phyloP scores from a whole-genome alignment of 2,888 invertebrate species.

The Eremobia ochroleuca region DNA sequence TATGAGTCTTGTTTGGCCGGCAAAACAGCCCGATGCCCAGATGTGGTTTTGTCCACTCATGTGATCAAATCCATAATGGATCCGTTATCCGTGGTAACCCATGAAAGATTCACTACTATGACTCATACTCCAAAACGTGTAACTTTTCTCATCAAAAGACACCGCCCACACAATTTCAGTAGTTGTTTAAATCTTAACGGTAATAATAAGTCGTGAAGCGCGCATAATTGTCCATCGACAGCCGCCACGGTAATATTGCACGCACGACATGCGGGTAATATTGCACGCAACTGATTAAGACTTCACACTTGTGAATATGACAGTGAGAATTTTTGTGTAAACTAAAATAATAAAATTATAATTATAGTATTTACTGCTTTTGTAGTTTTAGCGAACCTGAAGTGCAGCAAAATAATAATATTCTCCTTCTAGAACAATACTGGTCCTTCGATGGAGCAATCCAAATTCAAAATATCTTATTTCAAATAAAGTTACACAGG shows the following conservation, averaged over 20 bases:
- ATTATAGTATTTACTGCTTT: not conserved
- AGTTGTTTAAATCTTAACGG: slow-evolving; percentile 66
- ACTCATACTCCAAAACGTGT: slow-evolving; percentile 25
- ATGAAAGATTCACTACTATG: not conserved
- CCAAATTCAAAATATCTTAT: too few relatives aligned
- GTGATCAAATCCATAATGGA: not conserved
- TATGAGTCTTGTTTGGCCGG: not conserved
- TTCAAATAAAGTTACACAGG: too few relatives aligned
- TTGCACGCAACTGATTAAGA: slow-evolving; percentile 50
- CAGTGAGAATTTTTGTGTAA: slow-evolving; percentile 31
- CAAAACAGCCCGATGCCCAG: not conserved
- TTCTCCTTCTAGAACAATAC: not conserved
- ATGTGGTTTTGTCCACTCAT: not conserved
- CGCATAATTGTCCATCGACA: slow-evolving; percentile 62
- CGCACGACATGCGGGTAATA: slow-evolving; percentile 53
- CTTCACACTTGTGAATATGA: slow-evolving; percentile 21
- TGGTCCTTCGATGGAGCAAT: too few relatives aligned
- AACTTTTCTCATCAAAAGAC: slow-evolving; percentile 28
- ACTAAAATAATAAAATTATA: slow-evolving; percentile 4
- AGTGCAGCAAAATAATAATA: not conserved
- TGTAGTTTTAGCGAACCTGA: not conserved
- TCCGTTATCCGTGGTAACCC: not conserved
- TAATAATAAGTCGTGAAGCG: slow-evolving; percentile 62
- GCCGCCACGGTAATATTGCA: slow-evolving; percentile 54
- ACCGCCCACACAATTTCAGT: slow-evolving; percentile 55